Conservation (phyloP, 2,888 invertebrate species). For the Scaptodrosophila latifasciaeformis region DNA sequence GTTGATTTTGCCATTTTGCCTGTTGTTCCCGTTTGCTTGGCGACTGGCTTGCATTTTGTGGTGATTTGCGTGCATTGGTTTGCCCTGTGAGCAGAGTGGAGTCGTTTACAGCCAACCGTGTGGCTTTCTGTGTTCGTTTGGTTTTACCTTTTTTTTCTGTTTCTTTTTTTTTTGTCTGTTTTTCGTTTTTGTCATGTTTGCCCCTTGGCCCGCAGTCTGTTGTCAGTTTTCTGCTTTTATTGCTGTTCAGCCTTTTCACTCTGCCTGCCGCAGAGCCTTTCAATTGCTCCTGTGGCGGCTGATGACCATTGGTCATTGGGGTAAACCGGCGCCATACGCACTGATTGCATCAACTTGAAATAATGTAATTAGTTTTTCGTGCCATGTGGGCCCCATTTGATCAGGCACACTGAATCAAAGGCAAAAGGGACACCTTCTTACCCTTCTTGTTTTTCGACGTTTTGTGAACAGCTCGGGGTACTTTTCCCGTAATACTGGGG, state of each 20-base stretch:
- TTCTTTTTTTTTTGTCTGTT: neutral
- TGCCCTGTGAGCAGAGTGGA: constrained; percentile 49
- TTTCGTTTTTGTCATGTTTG: no score
- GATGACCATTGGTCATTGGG: constrained; percentile 41
- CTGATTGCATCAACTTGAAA: constrained; percentile 67
- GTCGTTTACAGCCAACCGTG: constrained; percentile 19
- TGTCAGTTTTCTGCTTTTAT: constrained; percentile 18
- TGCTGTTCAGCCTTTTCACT: constrained; percentile 18
- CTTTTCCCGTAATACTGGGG: no score
- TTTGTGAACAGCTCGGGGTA: no score
- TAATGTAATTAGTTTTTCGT: constrained; percentile 69
- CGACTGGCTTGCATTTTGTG: constrained; percentile 48
- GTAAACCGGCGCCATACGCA: constrained; percentile 50
- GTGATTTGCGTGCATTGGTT: constrained; percentile 59
- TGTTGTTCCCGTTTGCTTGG: no score
- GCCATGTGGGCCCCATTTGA: constrained; percentile 6
- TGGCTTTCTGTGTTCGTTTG: constrained; percentile 12
- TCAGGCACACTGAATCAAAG: no score
- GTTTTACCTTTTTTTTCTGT: neutral
- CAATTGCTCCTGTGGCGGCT: constrained; percentile 50
- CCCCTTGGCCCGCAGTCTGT: no score
- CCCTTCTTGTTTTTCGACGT: no score
- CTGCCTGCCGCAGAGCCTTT: no score
- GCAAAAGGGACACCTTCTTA: no score
- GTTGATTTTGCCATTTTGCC: no score